Evolutionary conservation across 2,888 invertebrate species (phyloP).

Genomic region (Chamaedrilus cognettii): DNA sequence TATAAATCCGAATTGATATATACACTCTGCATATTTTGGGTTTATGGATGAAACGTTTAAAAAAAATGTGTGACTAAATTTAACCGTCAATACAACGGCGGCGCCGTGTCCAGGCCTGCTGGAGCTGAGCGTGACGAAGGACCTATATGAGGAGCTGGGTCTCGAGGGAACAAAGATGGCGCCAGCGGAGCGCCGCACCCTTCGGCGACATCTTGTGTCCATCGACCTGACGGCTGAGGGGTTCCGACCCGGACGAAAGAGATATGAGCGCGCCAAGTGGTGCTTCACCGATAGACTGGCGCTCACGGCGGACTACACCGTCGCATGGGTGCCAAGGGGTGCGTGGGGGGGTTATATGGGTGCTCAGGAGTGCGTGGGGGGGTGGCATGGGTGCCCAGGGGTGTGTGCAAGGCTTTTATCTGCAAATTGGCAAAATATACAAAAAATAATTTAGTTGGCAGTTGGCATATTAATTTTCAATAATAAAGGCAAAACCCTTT

Average conservation of each 20-base stretch:
- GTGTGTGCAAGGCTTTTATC: conserved; percentile 34
- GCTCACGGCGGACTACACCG: conserved; percentile 42
- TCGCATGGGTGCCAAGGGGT: conserved; percentile 50
- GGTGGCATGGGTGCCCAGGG: conserved; percentile 47
- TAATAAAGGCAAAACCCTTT: too few species aligned
- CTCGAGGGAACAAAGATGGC: background rate
- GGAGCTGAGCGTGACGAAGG: conserved; percentile 10
- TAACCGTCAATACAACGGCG: too few species aligned
- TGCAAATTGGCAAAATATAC: background rate
- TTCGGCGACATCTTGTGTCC: conserved; percentile 39
- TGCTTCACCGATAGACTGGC: conserved; percentile 43
- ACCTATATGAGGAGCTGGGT: conserved; percentile 14
- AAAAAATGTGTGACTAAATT: too few species aligned
- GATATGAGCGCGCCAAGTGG: conserved; percentile 46
- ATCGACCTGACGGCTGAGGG: conserved; percentile 40
- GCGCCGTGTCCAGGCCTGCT: conserved; percentile 13
- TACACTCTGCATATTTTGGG: too few species aligned
- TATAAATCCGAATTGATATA: too few species aligned
- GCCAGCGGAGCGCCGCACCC: background rate
- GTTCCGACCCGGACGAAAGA: conserved; percentile 49
- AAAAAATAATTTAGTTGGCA: too few species aligned
- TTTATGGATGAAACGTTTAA: too few species aligned
- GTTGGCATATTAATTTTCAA: too few species aligned
- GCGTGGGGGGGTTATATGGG: conserved; percentile 44
- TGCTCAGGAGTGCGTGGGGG: conserved; percentile 49